Evolutionary conservation across 2,113 vertebrate genomes (phyloP).

Genomic region (Bufo gargarizans): DNA sequence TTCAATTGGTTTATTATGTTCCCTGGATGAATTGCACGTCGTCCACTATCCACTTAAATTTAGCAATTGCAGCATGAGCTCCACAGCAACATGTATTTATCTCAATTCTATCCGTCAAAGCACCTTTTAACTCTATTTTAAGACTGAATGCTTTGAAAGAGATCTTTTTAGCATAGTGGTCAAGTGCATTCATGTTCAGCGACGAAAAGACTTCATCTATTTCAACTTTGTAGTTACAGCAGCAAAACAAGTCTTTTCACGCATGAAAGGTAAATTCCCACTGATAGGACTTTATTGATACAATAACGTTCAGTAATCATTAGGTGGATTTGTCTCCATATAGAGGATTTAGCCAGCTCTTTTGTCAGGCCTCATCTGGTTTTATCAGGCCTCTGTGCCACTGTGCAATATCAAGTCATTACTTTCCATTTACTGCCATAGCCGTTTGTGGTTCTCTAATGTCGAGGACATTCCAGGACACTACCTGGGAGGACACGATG

Average conservation of each 20-base stretch:
- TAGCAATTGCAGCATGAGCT: conserved; percentile 26
- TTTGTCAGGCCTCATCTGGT: background rate
- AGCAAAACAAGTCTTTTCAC: conserved; percentile 25
- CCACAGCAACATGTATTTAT: conserved; percentile 49
- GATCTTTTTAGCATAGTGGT: conserved; percentile 42
- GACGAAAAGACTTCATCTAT: conserved; percentile 26
- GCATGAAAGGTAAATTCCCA: background rate
- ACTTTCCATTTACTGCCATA: background rate
- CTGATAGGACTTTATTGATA: background rate
- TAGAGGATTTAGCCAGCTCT: conserved; percentile 1
- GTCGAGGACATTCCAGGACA: background rate
- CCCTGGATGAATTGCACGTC: conserved; percentile 36
- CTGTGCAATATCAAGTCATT: conserved; percentile 1
- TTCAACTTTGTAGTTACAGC: conserved; percentile 13
- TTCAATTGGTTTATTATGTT: conserved; percentile 42
- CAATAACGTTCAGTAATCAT: background rate
- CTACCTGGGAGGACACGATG: background rate
- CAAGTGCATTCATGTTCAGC: conserved; percentile 37
- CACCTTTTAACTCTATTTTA: conserved; percentile 48
- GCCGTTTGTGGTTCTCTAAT: background rate
- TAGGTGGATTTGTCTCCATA: background rate
- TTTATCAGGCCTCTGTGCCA: background rate
- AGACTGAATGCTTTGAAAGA: conserved; percentile 37
- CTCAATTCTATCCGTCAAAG: conserved; percentile 48
- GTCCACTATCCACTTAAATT: conserved; percentile 50